Evolutionary conservation across 2,888 invertebrate genomes (phyloP).

Genomic region (Dorcus hopei): DNA sequence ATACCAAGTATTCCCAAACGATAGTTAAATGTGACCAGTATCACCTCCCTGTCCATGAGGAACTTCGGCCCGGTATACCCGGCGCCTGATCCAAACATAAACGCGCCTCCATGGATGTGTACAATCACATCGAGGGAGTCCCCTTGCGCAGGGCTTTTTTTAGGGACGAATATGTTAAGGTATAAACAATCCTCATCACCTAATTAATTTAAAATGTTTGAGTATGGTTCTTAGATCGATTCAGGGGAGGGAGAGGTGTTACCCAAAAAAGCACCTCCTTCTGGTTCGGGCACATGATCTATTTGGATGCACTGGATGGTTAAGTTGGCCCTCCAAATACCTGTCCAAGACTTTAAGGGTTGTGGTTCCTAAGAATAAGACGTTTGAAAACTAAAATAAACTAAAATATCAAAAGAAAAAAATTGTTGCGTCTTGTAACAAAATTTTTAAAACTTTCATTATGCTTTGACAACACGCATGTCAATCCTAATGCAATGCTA

Average conservation of each 20-base stretch:
- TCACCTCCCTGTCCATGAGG: slow-evolving; percentile 60
- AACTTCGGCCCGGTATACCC: slow-evolving; percentile 54
- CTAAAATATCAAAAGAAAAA: no score
- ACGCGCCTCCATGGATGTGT: slow-evolving; percentile 62
- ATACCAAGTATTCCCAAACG: slow-evolving; percentile 63
- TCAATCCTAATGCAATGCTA: no score
- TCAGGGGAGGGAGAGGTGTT: neutral
- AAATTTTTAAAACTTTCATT: no score
- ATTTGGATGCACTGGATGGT: slow-evolving; percentile 11
- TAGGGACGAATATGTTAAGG: slow-evolving; percentile 58
- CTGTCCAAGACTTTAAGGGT: slow-evolving; percentile 56
- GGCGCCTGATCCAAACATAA: slow-evolving; percentile 58
- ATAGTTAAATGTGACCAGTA: slow-evolving; percentile 64
- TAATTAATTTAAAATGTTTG: slow-evolving; percentile 27
- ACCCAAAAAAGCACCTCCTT: slow-evolving; percentile 10
- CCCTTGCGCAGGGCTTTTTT: slow-evolving; percentile 24
- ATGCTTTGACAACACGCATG: no score
- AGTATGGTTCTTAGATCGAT: no score
- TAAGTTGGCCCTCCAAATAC: slow-evolving; percentile 61
- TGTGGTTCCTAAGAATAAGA: slow-evolving; percentile 49
- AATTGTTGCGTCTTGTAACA: no score
- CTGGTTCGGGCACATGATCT: slow-evolving; percentile 13
- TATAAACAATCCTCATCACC: slow-evolving; percentile 64
- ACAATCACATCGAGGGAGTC: slow-evolving; percentile 56
- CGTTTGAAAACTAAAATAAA: no score